These are phyloP conservation scores for Pipistrellus pipistrellus DNA, from an alignment of 2,797 vertebrate genomes.

Conservation along the genomic window DNA sequence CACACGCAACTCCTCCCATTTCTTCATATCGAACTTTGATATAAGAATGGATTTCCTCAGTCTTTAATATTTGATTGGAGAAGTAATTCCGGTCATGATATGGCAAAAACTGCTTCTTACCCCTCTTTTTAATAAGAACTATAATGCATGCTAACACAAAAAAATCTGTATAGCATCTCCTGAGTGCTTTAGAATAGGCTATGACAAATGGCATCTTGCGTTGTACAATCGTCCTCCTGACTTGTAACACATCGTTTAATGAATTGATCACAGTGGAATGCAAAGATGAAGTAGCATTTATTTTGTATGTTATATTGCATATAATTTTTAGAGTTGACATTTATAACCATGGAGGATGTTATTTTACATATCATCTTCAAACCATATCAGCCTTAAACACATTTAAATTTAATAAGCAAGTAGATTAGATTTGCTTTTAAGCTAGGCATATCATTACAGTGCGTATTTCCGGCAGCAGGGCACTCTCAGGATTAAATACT, in stretches of 20 bases:
- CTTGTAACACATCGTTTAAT: slow-evolving; percentile 90
- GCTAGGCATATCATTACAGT: slow-evolving; percentile 89
- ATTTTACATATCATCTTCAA: slow-evolving; percentile 91
- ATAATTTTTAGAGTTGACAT: slow-evolving; percentile 91
- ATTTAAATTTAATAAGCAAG: slow-evolving; percentile 93
- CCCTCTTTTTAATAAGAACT: slow-evolving; percentile 82
- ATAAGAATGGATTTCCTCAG: slow-evolving; percentile 74
- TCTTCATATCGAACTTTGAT: slow-evolving; percentile 60
- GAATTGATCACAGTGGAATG: slow-evolving; percentile 90
- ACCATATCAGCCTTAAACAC: slow-evolving; percentile 91
- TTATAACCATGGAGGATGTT: slow-evolving; percentile 91
- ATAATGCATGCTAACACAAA: slow-evolving; percentile 84
- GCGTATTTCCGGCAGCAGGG: slow-evolving; percentile 83
- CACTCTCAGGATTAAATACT: slow-evolving; percentile 83
- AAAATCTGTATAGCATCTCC: slow-evolving; percentile 82
- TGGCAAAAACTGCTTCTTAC: slow-evolving; percentile 77
- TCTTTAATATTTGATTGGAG: slow-evolving; percentile 82
- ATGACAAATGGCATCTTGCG: slow-evolving; percentile 88
- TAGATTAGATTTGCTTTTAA: slow-evolving; percentile 92
- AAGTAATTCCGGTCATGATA: slow-evolving; percentile 80
- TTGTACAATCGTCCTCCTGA: slow-evolving; percentile 86
- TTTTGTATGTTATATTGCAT: slow-evolving; percentile 90
- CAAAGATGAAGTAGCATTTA: slow-evolving; percentile 89
- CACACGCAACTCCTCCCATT: neutral
- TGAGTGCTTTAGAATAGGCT: slow-evolving; percentile 85